Evolutionary conservation across 2,888 invertebrate species (phyloP).

Genomic region (Hybos culiciformis): DNA sequence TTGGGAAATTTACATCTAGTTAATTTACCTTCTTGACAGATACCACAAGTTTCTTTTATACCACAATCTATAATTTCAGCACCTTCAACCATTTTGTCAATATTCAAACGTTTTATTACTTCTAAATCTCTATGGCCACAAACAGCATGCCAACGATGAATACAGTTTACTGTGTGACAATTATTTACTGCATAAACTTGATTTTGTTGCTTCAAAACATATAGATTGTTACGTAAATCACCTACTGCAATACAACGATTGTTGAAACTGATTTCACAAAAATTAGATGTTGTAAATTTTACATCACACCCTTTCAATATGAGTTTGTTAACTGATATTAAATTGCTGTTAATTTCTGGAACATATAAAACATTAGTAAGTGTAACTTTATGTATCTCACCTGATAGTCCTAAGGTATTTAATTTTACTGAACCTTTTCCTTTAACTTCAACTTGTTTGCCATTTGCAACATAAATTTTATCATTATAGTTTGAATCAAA

Average conservation of each 20-base stretch:
- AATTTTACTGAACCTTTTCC: constrained; percentile 3
- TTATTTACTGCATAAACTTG: constrained; percentile 4
- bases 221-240: constrained; percentile 15
- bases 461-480: constrained; percentile 1
- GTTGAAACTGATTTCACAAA: not conserved
- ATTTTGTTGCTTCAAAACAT: not conserved
- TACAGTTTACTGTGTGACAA: constrained; percentile 8
- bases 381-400: not conserved
- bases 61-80: constrained; percentile 11
- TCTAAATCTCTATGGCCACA: constrained; percentile 12
- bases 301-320: constrained; percentile 12
- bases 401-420: not conserved
- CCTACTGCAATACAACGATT: not conserved
- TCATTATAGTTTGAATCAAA: too few relatives aligned
- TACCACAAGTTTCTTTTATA: constrained; percentile 9
- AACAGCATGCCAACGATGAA: too few relatives aligned
- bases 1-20: constrained; percentile 16
- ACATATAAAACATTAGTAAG: not conserved
- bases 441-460: not conserved
- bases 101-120: constrained; percentile 6
- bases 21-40: constrained; percentile 16
- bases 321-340: constrained; percentile 6
- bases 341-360: not conserved
- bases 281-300: not conserved
- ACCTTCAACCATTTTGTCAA: constrained; percentile 4